These are phyloP conservation scores for Peromyscus eremicus DNA, from an alignment of 2,797 vertebrate species.

Conservation along the genomic window DNA sequence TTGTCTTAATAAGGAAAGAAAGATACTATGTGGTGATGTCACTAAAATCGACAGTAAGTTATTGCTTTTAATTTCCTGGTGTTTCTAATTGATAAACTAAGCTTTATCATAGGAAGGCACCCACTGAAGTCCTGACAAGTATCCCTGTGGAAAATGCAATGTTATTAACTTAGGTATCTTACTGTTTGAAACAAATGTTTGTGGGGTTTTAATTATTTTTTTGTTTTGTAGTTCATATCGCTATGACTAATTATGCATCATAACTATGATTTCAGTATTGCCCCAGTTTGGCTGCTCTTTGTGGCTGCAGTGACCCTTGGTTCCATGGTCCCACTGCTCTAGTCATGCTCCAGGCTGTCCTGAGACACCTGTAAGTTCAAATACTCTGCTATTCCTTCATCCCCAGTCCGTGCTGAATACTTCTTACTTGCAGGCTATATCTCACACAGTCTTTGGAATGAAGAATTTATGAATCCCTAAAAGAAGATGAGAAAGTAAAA, in stretches of 20 bases:
- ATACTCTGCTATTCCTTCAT: neutral
- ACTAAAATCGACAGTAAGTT: neutral
- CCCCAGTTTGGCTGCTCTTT: neutral
- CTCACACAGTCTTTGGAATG: neutral
- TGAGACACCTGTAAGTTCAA: neutral
- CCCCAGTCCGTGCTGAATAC: neutral
- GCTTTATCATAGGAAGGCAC: neutral
- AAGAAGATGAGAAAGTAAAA: neutral
- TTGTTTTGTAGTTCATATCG: neutral
- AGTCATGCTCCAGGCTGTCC: too few relatives aligned
- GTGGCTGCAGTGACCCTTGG: neutral
- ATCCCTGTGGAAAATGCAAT: neutral
- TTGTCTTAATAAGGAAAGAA: neutral
- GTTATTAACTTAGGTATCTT: neutral
- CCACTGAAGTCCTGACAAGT: neutral
- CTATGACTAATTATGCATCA: neutral
- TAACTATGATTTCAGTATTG: neutral
- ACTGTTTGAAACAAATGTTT: neutral
- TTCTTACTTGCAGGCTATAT: neutral
- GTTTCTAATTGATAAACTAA: neutral
- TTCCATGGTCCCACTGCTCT: neutral
- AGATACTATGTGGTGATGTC: neutral
- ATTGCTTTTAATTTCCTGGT: neutral
- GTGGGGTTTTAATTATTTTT: neutral
- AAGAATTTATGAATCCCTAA: neutral